These are phyloP conservation scores for Campylomormyrus numenius DNA, from an alignment of 2,113 vertebrate species.

Conservation along the genomic window DNA sequence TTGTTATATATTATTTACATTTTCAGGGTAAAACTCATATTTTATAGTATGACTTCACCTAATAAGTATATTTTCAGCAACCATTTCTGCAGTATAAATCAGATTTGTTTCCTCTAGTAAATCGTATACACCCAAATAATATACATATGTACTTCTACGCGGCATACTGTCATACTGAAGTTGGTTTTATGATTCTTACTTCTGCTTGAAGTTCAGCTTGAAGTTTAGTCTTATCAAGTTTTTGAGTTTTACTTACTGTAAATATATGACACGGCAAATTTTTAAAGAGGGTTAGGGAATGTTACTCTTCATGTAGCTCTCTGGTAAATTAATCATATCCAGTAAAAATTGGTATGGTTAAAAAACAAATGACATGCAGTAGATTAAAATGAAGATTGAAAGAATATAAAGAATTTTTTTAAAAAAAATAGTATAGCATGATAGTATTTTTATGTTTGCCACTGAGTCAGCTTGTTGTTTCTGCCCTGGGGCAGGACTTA, in stretches of 20 bases:
- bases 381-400: background rate
- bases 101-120: background rate
- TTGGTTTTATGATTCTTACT: background rate
- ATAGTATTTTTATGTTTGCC: background rate
- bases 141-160: background rate
- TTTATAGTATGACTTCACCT: background rate
- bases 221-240: background rate
- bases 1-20: background rate
- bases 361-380: background rate
- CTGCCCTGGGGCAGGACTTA: constrained; percentile 50
- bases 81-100: background rate
- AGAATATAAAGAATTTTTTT: background rate
- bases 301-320: background rate
- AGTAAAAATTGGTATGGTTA: background rate
- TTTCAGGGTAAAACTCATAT: background rate
- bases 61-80: background rate
- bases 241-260: background rate
- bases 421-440: background rate
- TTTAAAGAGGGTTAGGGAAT: background rate
- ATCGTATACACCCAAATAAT: background rate
- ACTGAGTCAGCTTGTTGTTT: constrained; percentile 40
- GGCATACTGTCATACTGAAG: background rate
- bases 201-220: background rate
- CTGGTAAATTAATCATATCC: background rate
- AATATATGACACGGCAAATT: background rate